A percentile compares a stretch with the other conserved stretches of the same genome.
phyloP scores from a whole-genome alignment of 2,888 invertebrate species.

The Drosophila parthenogenetica region DNA sequence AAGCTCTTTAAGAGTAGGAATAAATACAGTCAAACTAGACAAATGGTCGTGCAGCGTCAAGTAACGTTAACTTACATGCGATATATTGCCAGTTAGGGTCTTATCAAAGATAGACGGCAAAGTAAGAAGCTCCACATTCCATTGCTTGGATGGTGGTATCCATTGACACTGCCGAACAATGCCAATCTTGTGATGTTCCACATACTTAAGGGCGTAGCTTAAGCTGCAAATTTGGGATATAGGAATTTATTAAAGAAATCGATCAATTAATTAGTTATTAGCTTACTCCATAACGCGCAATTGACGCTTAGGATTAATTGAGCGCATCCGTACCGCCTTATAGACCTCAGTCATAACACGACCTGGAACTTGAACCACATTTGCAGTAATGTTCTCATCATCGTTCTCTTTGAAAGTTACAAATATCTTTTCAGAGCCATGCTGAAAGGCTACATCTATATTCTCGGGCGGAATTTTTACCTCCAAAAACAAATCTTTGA shows the following conservation, averaged over 20 bases:
- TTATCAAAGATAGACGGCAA: conserved; percentile 87
- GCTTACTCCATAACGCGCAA: conserved; percentile 83
- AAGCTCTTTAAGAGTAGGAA: no score
- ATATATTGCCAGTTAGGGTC: conserved; percentile 85
- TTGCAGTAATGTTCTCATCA: conserved; percentile 44
- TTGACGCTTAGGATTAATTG: conserved; percentile 83
- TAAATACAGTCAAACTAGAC: no score
- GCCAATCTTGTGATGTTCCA: conserved; percentile 82
- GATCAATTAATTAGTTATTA: neutral
- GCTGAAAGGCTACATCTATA: conserved; percentile 84
- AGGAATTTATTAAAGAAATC: neutral
- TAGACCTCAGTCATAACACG: conserved; percentile 90
- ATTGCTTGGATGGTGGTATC: conserved; percentile 67
- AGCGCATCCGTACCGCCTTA: conserved; percentile 90
- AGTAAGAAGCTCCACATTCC: conserved; percentile 86
- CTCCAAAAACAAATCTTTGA: conserved; percentile 87
- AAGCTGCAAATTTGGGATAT: conserved; percentile 80
- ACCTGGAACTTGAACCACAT: conserved; percentile 86
- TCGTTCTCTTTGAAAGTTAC: conserved; percentile 87
- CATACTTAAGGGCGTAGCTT: conserved; percentile 86
- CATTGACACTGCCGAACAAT: conserved; percentile 73
- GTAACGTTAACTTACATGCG: conserved; percentile 85
- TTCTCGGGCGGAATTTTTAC: conserved; percentile 83
- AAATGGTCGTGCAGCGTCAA: no score
- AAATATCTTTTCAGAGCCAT: conserved; percentile 88